Evolutionary conservation across 2,113 vertebrate genomes (phyloP).

Genomic region (Takifugu bimaculatus): DNA sequence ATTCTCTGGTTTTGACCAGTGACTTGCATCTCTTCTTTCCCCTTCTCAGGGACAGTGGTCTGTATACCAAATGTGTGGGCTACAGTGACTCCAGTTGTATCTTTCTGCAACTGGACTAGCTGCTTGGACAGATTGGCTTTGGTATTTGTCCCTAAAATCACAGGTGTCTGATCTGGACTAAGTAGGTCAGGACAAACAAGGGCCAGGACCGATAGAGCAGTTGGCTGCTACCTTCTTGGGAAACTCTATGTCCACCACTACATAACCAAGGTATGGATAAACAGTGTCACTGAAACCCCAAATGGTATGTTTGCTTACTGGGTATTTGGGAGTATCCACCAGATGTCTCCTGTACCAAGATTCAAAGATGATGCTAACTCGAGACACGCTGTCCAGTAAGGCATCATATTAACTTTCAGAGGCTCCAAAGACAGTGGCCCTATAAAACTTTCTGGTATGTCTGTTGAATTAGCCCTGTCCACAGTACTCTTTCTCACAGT

Average conservation of each 20-base stretch:
- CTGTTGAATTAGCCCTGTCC: not conserved
- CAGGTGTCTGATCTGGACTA: not conserved
- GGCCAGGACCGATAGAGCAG: not conserved
- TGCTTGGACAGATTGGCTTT: not conserved
- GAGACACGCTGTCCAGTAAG: not conserved
- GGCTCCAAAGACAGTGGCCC: not conserved
- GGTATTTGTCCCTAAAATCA: not conserved
- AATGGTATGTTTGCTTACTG: not conserved
- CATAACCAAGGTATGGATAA: not conserved
- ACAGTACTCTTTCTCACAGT: not conserved
- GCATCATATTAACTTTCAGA: not conserved
- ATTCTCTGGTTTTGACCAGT: too few relatives aligned
- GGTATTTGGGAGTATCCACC: not conserved
- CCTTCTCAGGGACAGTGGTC: too few relatives aligned
- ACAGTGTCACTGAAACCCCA: not conserved
- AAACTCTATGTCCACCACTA: not conserved
- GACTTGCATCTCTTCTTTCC: too few relatives aligned
- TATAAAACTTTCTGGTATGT: not conserved
- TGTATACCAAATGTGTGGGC: not conserved
- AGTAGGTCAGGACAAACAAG: not conserved
- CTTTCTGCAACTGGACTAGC: not conserved
- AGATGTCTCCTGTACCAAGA: not conserved
- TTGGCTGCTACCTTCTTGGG: not conserved
- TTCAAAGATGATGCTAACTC: not conserved
- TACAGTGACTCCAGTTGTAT: not conserved